Evolutionary conservation across 2,888 invertebrate species (phyloP).

Genomic region (Allacma fusca): DNA sequence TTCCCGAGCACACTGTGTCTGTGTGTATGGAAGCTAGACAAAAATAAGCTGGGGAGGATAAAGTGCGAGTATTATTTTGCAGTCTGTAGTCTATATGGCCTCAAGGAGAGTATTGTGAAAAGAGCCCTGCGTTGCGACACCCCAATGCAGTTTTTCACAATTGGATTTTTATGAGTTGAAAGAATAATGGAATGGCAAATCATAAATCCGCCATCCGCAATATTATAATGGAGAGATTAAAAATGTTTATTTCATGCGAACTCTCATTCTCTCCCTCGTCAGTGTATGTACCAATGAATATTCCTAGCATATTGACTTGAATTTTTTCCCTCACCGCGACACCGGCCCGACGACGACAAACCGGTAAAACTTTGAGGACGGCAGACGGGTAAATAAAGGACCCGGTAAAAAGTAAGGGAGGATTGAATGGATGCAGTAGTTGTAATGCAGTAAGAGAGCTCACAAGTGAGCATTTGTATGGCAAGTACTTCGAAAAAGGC

Average conservation of each 20-base stretch:
- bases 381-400: background rate
- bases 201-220: constrained; percentile 10
- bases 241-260: constrained; percentile 16
- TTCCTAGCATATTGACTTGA: background rate
- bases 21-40: no score
- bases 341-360: background rate
- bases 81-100: no score
- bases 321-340: background rate
- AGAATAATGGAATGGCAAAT: constrained; percentile 1
- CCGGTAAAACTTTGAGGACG: constrained; percentile 7
- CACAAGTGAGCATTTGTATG: no score
- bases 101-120: background rate
- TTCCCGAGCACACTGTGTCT: background rate
- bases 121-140: constrained; percentile 16
- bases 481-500: no score
- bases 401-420: background rate
- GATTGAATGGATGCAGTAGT: constrained; percentile 2
- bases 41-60: no score
- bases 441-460: background rate
- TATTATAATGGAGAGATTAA: constrained; percentile 12
- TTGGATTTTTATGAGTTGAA: background rate
- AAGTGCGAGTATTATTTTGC: no score
- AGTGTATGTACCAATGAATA: background rate
- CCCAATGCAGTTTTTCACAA: constrained; percentile 10
- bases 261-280: background rate